Conservation (phyloP, 2,888 invertebrate genomes). For the Corythucha ciliata region DNA sequence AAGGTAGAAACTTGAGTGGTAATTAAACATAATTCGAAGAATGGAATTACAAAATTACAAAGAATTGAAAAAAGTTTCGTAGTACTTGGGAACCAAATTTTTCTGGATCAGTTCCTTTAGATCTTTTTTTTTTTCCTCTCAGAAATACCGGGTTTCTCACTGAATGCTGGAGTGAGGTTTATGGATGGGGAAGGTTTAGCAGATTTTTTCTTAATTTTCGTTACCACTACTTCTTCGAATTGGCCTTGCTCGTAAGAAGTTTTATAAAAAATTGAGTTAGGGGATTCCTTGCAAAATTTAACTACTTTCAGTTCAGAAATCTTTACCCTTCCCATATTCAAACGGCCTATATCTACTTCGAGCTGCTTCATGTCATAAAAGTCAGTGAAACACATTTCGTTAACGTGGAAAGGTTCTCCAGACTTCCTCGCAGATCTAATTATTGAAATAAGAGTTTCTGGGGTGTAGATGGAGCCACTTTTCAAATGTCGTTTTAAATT, state of each 20-base stretch:
- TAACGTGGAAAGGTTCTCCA: slow-evolving; percentile 1
- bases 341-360: slow-evolving; percentile 3
- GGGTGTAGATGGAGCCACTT: neutral
- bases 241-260: neutral
- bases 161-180: too few relatives aligned
- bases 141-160: too few relatives aligned
- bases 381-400: neutral
- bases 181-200: too few relatives aligned
- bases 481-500: neutral
- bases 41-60: too few relatives aligned
- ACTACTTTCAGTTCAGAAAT: slow-evolving; percentile 1
- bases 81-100: too few relatives aligned
- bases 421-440: neutral
- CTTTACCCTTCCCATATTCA: neutral
- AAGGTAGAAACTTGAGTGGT: too few relatives aligned
- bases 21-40: too few relatives aligned
- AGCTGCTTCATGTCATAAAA: neutral
- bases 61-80: too few relatives aligned
- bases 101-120: too few relatives aligned
- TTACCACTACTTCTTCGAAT: too few relatives aligned
- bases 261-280: slow-evolving; percentile 1
- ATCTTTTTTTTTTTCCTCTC: too few relatives aligned
- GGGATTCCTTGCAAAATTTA: neutral
- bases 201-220: too few relatives aligned
- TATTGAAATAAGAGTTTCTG: neutral